Base-by-base conservation (phyloP, 2,113 vertebrate genomes). In the Oryzias melastigma region DNA sequence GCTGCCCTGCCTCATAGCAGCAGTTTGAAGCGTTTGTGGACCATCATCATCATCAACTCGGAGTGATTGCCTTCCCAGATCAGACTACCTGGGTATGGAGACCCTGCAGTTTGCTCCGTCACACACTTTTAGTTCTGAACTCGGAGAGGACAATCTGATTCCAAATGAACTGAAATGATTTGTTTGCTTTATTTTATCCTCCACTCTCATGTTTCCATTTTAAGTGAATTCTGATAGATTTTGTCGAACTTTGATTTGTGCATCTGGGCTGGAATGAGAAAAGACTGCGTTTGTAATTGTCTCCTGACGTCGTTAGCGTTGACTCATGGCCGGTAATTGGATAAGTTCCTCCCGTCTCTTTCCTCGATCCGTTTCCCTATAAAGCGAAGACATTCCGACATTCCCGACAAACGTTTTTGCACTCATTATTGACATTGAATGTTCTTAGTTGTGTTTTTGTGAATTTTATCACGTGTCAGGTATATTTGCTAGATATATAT, bases 171-270 rank as follows among this genome's bases (percentile, higher is more conserved):
- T 62, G 35, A 75, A 69, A 70, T 22, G 22, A 22, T 71, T 65
- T 66, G 52, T 76, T 58, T 76, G 24, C 54, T 7, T 56, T 42
- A 27, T 42, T 62, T 65, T 68, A 71, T 80, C 67, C 57, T 45
- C 86, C 59, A 19, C 57, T 85, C 52, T 73, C 65, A 72, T 87
- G n/a, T 82, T 81, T 80, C 81, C 27, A 76, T 80, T 90, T 87
- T 88, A 91, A 90, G 87, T 75, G 59, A 82, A 89, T 90, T 81
- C 68, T 79, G 65, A 90, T 87, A 81, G 88, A 90, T 90, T 75
- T 52, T 86, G 88, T 90, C 84, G 71, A 15, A 58, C 66, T 81
- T 80, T 91, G 91, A 91, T 91, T 90, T 84, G 85, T 91, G 89
- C 88, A 86, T 75, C 80, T 82, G 65, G 75, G 75, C 83, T 80